phyloP scores from a whole-genome alignment of 2,797 vertebrate genomes.

The Hipposideros larvatus region DNA sequence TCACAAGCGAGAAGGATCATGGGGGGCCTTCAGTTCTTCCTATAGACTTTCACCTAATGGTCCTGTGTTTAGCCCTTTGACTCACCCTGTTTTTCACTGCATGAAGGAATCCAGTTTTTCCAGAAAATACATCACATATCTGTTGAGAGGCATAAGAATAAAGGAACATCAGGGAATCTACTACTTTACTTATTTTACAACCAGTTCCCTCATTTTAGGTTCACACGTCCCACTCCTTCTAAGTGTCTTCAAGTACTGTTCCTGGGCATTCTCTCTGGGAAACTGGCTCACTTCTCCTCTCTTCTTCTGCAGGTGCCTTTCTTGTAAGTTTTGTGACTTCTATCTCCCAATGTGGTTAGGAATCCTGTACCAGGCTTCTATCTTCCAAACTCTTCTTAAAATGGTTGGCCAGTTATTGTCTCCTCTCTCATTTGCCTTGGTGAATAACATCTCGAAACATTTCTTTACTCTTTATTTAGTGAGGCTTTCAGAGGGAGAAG shows the following conservation, averaged over 20 bases:
- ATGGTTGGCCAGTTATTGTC: not conserved
- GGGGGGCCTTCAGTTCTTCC: not conserved
- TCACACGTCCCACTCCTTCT: not conserved
- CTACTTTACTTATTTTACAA: not conserved
- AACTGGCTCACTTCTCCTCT: not conserved
- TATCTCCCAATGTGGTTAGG: not conserved
- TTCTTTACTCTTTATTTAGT: slow-evolving; percentile 11
- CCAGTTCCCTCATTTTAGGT: not conserved
- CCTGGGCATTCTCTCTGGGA: not conserved
- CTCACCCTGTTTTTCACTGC: not conserved
- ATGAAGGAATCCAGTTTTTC: not conserved
- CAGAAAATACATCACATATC: not conserved
- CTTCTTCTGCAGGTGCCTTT: not conserved
- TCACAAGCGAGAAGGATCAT: not conserved
- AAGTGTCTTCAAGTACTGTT: not conserved
- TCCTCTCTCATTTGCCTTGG: not conserved
- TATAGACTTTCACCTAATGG: not conserved
- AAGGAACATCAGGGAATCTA: not conserved
- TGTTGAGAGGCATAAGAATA: not conserved
- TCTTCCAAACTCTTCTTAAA: not conserved
- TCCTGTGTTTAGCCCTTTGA: not conserved
- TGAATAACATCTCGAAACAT: slow-evolving; percentile 18
- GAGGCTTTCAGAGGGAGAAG: not conserved
- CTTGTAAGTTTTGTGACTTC: not conserved
- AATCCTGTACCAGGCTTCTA: not conserved